These are phyloP conservation scores for Rhizomys pruinosus DNA, from an alignment of 2,113 vertebrate species.

Conservation along the genomic window DNA sequence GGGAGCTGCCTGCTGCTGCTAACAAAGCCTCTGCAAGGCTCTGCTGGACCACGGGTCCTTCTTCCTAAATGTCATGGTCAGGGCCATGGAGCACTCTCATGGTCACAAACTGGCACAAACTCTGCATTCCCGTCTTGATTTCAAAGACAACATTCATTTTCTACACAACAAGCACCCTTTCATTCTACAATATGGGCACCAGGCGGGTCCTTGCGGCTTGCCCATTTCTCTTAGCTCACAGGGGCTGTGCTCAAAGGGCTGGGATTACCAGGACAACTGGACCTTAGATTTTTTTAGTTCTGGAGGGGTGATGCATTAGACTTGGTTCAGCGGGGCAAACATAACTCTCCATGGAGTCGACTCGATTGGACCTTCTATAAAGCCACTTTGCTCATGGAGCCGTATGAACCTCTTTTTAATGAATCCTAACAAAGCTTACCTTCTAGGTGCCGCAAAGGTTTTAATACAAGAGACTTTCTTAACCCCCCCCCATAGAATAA, in stretches of 20 bases:
- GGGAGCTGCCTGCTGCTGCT: neutral
- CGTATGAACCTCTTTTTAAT: accelerated
- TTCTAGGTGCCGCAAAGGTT: no score
- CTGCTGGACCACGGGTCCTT: accelerated
- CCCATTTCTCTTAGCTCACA: neutral
- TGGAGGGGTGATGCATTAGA: neutral
- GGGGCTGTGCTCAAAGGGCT: neutral
- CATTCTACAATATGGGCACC: neutral
- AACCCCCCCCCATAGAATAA: no score
- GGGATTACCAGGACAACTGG: neutral
- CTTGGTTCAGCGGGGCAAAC: accelerated
- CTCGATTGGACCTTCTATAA: neutral
- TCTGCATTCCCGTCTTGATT: neutral
- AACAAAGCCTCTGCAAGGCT: neutral
- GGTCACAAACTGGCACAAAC: neutral
- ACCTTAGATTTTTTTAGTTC: neutral
- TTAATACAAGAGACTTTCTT: no score
- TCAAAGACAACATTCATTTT: neutral
- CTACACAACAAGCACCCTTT: neutral
- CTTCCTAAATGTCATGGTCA: neutral
- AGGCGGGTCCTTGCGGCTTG: neutral
- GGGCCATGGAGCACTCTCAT: neutral
- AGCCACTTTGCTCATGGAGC: neutral
- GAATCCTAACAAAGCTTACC: no score
- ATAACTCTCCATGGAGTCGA: neutral